Percentiles rank a stretch among this genome's conserved stretches.
Conservation (phyloP, 2,113 vertebrate species). For the Cavia aperea region DNA sequence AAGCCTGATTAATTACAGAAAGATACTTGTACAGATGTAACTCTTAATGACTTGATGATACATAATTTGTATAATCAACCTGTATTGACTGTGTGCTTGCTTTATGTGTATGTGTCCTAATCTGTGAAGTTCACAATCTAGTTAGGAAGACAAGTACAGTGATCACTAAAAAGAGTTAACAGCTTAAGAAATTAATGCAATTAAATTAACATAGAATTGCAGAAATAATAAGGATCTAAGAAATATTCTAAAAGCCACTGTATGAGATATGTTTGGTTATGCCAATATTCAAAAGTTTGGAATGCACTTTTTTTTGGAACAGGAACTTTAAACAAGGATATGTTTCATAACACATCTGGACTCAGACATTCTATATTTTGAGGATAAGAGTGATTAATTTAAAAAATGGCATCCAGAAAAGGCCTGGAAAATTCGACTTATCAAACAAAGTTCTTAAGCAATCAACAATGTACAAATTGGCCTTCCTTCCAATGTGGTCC, state of each 20-base stretch:
- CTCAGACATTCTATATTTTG: background rate
- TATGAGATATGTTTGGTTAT: background rate
- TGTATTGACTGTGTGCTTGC: background rate
- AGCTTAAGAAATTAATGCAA: background rate
- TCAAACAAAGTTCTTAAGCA: background rate
- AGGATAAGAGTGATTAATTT: background rate
- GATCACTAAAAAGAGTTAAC: background rate
- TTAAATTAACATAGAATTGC: background rate
- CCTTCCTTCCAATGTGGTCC: background rate
- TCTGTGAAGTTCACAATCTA: background rate
- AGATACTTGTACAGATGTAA: constrained; percentile 14
- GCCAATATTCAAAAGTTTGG: background rate
- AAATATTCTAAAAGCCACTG: background rate
- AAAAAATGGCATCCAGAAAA: background rate
- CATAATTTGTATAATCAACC: background rate
- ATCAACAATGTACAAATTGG: background rate
- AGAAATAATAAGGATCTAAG: background rate
- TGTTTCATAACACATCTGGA: background rate
- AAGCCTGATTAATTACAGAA: constrained; percentile 7
- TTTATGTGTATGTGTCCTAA: background rate
- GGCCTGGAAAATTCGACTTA: background rate
- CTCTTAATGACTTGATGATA: background rate
- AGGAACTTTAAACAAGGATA: background rate
- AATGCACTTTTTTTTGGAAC: background rate
- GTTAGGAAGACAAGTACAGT: background rate